Percentiles rank a stretch among this genome's conserved stretches.
These are phyloP conservation scores for Minunthozetes semirufus DNA, from an alignment of 2,888 invertebrate genomes.

Conservation along the genomic window DNA sequence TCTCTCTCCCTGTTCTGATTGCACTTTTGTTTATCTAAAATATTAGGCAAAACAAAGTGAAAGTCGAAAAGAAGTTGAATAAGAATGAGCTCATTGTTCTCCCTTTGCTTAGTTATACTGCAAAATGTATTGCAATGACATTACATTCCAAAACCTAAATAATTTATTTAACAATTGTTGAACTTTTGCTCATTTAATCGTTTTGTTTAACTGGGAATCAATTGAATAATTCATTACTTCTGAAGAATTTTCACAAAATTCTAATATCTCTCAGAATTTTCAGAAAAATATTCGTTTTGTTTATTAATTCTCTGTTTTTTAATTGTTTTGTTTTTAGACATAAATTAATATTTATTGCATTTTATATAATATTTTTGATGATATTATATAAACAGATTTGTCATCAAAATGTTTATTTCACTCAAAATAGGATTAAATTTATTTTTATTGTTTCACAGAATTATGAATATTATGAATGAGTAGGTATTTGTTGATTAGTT, in stretches of 20 bases:
- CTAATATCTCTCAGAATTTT: too few relatives aligned
- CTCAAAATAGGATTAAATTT: too few relatives aligned
- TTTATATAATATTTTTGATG: too few relatives aligned
- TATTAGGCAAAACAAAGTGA: not conserved
- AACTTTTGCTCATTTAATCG: not conserved
- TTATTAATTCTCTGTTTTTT: too few relatives aligned
- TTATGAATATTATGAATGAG: not conserved
- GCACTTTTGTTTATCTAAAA: not conserved
- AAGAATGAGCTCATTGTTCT: not conserved
- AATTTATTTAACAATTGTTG: not conserved
- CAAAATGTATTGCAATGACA: not conserved
- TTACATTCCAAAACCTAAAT: not conserved
- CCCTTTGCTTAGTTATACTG: not conserved
- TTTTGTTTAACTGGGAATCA: not conserved
- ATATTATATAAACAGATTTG: too few relatives aligned
- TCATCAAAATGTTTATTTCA: too few relatives aligned
- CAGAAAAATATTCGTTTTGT: too few relatives aligned
- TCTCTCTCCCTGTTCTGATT: not conserved
- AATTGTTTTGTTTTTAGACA: too few relatives aligned
- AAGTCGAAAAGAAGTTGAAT: not conserved
- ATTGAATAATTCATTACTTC: conserved; percentile 1
- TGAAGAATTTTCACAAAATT: too few relatives aligned
- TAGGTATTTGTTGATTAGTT: not conserved
- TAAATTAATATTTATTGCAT: too few relatives aligned
- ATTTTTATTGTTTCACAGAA: too few relatives aligned